Base-by-base conservation (phyloP, 2,113 vertebrate species). In the Micronycteris hirsuta region DNA sequence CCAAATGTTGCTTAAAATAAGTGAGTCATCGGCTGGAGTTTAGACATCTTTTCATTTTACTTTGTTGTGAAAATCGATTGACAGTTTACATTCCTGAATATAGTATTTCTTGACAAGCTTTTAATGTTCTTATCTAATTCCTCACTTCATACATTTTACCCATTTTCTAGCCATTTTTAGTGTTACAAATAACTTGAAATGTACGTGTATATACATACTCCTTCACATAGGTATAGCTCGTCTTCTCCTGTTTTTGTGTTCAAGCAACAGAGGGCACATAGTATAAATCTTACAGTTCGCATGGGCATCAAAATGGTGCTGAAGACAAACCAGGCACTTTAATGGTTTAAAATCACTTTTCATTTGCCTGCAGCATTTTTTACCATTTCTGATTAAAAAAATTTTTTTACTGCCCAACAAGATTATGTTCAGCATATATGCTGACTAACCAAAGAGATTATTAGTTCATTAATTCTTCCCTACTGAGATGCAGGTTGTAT, bases 31-130 rank as follows among this genome's bases (percentile, higher is more conserved):
- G 61, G 3, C 28, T 65, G 19, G 14, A 20, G 3, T 12, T 56
- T 43, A 94, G 41, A 71, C 76, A 56, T 15, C 8, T 80, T 85
- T 93, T 70, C 38, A 28, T 93, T 97, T 91, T 88, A 74, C 63
- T 95, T 84, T 87, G 36, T 82, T 74, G 36, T 95, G 43, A 87
- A 88, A 94, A 71, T 80, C 68, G 88, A 36, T 71, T 88, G 61
- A 76, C 38, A 73, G 17, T 41, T 5, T 67, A n/a, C 20, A 83
- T 71, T 86, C 20, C 63, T 68, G 54, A 96, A 56, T n/a, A 89
- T 54, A 43, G 38, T 54, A 56, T 70, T 43, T 63, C 52, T 94
- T 74, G 2, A 49, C 5, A 95, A 81, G 49, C 4, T 76, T 94
- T 93, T 68, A 65, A 45, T 86, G 38, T 83, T 67, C 9, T 52